These are phyloP conservation scores for Laterallus jamaicensis DNA, from an alignment of 2,113 vertebrate genomes.

Conservation along the genomic window DNA sequence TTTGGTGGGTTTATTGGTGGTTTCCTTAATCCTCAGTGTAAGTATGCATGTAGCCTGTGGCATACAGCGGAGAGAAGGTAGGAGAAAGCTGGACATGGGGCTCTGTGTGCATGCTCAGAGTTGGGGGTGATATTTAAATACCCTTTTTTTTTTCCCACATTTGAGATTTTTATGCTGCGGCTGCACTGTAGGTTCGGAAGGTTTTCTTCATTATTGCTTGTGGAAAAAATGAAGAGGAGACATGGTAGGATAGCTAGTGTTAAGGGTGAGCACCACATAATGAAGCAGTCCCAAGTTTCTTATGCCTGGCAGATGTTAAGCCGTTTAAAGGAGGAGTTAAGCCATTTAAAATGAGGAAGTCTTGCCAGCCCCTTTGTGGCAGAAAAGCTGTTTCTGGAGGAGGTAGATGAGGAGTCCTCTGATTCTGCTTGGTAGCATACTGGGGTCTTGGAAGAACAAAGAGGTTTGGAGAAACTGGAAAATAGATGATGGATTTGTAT, in stretches of 20 bases:
- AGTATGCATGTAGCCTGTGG: neutral
- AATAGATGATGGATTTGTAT: neutral
- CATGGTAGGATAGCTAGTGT: neutral
- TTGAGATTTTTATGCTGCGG: neutral
- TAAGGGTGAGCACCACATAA: neutral
- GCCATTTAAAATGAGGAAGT: slow-evolving; percentile 10
- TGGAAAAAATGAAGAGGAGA: neutral
- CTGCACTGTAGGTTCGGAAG: neutral
- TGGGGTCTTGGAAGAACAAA: neutral
- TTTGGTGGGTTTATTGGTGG: too few relatives aligned
- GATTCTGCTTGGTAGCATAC: neutral
- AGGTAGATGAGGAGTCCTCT: neutral
- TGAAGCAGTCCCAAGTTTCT: neutral
- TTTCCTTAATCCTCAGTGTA: neutral
- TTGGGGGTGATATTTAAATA: neutral
- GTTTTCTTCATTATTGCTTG: neutral
- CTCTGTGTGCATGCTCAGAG: neutral
- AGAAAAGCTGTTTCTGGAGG: neutral
- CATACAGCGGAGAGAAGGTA: neutral
- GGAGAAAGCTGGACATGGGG: neutral
- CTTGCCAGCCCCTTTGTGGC: neutral
- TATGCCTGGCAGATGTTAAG: neutral
- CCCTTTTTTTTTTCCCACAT: neutral
- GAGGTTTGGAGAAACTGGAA: neutral
- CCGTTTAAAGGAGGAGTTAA: slow-evolving; percentile 12